Base-by-base conservation (phyloP, 2,888 invertebrate species). In the Lottia gigantea region DNA sequence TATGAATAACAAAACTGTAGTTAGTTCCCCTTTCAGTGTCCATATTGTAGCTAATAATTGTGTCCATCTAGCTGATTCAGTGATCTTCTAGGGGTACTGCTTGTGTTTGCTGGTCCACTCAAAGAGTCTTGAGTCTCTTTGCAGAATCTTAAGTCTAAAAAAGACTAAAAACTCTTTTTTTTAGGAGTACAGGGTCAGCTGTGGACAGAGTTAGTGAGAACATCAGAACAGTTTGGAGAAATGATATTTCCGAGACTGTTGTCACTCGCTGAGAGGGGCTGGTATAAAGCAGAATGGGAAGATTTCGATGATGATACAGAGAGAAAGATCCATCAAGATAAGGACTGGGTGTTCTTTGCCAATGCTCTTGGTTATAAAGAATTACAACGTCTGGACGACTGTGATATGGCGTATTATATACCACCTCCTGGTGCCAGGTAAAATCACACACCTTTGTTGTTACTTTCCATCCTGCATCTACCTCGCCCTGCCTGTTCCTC, bases 211-310 rank as follows among this genome's bases (percentile, higher is more conserved):
- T 74, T 85, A n/a, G 79, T 82, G 4, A 75, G 83, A 26, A 83
- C 82, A 6, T 26, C 76, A 31, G 80, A 82, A n/a, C 82, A 83
- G 70, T 78, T 85, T 74, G 81, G 83, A 62, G 67, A 71, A 45
- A 85, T 85, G 84, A 82, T 83, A 64, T 83, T 78, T 46, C 85
- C 85, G 19, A 75, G 84, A 0, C 73, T 85, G 1, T 65, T 84
- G n/a, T 84, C 85, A n/a, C 76, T 87, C 31, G 87, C 86, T 12
- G 86, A 87, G 76, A 72, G 86, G 25, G 80, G 80, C 0, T 87
- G 86, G 86, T 86, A 87, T 72, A 80, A 80, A 68, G 83, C 86
- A 66, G 71, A 73, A 12, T 87, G 86, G 86, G 85, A 86, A 75
- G 78, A 77, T 12, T 71, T 74, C 31, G 71, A 73, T 8, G 70